These are phyloP conservation scores for Dasyornis broadbenti DNA, from an alignment of 2,113 vertebrate genomes.

Conservation along the genomic window DNA sequence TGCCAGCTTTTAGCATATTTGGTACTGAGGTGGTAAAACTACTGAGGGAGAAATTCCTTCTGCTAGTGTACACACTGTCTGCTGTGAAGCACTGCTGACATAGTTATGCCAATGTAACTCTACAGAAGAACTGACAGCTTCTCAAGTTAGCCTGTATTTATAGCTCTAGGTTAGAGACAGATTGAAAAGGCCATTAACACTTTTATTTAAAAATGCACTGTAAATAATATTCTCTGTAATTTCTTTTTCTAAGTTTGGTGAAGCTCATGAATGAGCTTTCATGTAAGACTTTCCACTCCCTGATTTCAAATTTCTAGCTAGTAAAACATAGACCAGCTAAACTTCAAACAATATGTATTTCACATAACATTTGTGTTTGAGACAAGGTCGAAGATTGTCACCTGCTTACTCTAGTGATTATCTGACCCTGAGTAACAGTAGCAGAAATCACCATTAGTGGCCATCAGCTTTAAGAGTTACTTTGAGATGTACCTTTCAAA, in stretches of 20 bases:
- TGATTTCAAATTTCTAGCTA: not conserved
- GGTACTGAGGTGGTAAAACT: not conserved
- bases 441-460: not conserved
- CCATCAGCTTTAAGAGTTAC: not conserved
- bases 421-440: not conserved
- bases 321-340: not conserved
- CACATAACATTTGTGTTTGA: not conserved
- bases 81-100: not conserved
- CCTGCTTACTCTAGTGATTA: not conserved
- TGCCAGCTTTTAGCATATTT: not conserved
- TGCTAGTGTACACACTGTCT: not conserved
- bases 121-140: not conserved
- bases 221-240: not conserved
- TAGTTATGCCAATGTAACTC: not conserved
- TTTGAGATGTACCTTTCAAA: not conserved
- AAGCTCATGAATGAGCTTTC: not conserved
- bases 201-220: not conserved
- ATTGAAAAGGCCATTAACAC: slow-evolving; percentile 30
- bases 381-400: not conserved
- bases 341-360: not conserved
- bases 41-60: not conserved
- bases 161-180: not conserved
- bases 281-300: not conserved
- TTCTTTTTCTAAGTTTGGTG: not conserved
- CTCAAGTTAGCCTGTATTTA: not conserved